These are phyloP conservation scores for Jacana jacana DNA, from an alignment of 2,113 vertebrate species.

Conservation along the genomic window DNA sequence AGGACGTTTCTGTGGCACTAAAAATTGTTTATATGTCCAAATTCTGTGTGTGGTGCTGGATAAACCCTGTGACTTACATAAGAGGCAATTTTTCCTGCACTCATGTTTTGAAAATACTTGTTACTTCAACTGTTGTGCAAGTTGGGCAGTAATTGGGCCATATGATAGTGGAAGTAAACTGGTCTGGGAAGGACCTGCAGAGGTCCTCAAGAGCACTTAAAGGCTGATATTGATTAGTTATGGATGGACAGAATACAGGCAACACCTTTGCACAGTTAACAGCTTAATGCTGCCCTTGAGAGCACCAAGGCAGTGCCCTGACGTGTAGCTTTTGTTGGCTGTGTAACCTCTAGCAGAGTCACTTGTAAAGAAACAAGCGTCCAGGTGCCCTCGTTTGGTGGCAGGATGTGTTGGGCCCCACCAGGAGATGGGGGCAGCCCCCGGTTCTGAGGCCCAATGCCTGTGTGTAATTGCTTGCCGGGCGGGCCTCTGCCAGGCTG, in stretches of 20 bases:
- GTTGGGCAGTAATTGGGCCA: neutral
- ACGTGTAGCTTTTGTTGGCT: neutral
- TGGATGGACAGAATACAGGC: neutral
- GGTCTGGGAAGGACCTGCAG: neutral
- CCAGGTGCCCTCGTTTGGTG: neutral
- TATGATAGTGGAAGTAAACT: neutral
- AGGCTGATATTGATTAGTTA: neutral
- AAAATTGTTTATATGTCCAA: fast-evolving
- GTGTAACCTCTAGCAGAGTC: neutral
- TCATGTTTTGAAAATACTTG: neutral
- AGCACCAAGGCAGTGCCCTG: fast-evolving
- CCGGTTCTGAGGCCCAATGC: neutral
- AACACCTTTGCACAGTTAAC: neutral
- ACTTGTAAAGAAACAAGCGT: neutral
- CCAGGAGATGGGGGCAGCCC: fast-evolving
- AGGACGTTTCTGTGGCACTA: neutral
- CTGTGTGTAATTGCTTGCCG: neutral
- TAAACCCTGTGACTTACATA: neutral
- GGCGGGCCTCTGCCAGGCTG: neutral
- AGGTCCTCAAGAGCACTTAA: neutral
- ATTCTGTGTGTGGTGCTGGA: neutral
- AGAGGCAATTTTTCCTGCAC: neutral
- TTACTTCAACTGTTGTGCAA: neutral
- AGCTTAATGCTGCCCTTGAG: neutral
- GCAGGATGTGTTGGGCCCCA: fast-evolving